These are phyloP conservation scores for Kuschelorhynchus macadamiae DNA, from an alignment of 2,888 invertebrate species.

Conservation along the genomic window DNA sequence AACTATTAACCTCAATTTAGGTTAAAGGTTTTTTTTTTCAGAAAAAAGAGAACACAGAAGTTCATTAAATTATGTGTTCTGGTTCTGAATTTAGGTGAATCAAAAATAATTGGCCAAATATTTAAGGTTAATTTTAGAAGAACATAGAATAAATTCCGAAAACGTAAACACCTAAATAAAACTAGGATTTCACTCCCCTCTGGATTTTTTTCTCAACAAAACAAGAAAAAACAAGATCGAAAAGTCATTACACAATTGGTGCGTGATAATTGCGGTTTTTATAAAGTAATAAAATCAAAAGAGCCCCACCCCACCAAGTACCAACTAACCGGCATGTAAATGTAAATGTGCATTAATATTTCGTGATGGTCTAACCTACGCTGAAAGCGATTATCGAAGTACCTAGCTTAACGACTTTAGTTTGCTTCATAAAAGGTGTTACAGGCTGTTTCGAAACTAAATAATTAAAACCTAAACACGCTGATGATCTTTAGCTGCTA, in stretches of 20 bases:
- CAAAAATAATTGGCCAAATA: conserved; percentile 24
- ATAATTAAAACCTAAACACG: conserved; percentile 38
- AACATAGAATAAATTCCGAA: too few species aligned
- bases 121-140: too few species aligned
- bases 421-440: conserved; percentile 32
- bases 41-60: conserved; percentile 18
- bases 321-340: conserved; percentile 32
- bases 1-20: conserved; percentile 29
- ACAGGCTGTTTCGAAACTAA: conserved; percentile 34
- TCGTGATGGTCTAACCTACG: conserved; percentile 30
- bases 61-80: conserved; percentile 7
- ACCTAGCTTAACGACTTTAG: conserved; percentile 20
- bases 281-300: conserved; percentile 14
- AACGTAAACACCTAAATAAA: too few species aligned
- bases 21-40: conserved; percentile 21
- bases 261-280: background rate
- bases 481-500: conserved; percentile 36
- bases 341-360: conserved; percentile 34
- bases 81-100: conserved; percentile 12
- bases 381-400: conserved; percentile 19
- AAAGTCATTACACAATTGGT: conserved; percentile 11
- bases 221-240: too few species aligned
- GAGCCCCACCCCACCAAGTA: conserved; percentile 26
- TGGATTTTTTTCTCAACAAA: too few species aligned
- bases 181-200: too few species aligned